Evolutionary conservation across 2,797 vertebrate species (phyloP).

Genomic region (Cryptoblepharus egeriae): DNA sequence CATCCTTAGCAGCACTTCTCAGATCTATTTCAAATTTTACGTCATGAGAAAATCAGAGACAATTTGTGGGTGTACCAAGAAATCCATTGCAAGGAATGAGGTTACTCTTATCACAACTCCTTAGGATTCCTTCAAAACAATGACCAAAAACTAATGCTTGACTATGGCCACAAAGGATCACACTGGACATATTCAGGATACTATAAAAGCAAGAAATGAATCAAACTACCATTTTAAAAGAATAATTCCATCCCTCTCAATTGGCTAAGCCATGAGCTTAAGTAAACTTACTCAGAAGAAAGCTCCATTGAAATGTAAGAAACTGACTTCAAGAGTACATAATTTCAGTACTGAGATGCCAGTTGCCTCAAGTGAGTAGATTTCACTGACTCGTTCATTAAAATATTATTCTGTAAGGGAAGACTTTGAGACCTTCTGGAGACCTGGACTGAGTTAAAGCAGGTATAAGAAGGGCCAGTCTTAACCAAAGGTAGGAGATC

Average conservation of each 20-base stretch:
- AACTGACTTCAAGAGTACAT: not conserved
- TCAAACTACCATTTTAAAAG: not conserved
- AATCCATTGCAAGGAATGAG: too few relatives aligned
- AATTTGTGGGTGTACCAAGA: too few relatives aligned
- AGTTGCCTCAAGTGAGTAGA: not conserved
- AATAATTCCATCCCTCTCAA: slow-evolving; percentile 11
- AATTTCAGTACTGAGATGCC: not conserved
- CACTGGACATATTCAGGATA: not conserved
- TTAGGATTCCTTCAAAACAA: not conserved
- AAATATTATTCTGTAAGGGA: not conserved
- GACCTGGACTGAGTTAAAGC: not conserved
- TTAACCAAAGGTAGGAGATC: not conserved
- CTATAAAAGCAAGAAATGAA: not conserved
- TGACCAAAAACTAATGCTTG: too few relatives aligned
- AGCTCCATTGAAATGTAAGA: not conserved
- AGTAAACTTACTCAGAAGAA: not conserved
- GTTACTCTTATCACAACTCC: not conserved
- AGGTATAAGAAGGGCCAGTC: not conserved
- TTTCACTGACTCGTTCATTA: not conserved
- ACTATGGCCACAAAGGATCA: too few relatives aligned
- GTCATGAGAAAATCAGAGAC: too few relatives aligned
- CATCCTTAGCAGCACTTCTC: too few relatives aligned
- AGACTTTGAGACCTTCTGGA: slow-evolving; percentile 2
- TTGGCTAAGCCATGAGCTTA: not conserved
- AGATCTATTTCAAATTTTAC: too few relatives aligned